phyloP scores from a whole-genome alignment of 2,888 invertebrate genomes.

The Nephrotoma flavescens region DNA sequence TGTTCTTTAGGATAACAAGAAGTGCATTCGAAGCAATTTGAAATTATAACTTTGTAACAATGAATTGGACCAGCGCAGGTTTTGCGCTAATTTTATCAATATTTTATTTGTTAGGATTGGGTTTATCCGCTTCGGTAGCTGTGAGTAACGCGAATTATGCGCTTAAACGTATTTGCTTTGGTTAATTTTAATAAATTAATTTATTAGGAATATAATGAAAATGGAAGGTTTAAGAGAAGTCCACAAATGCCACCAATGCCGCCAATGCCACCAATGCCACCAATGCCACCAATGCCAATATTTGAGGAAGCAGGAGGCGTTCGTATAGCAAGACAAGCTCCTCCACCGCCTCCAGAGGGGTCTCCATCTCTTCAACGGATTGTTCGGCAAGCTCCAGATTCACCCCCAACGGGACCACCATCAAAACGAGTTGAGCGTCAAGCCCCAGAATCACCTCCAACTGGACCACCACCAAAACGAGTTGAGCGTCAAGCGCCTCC shows the following conservation, averaged over 20 bases:
- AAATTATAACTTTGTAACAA: not conserved
- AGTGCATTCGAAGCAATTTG: not conserved
- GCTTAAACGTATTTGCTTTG: not conserved
- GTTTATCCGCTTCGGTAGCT: not conserved
- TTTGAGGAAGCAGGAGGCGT: not conserved
- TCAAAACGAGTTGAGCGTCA: not conserved
- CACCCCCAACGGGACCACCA: not conserved
- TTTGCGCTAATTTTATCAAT: not conserved
- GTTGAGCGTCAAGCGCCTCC: not conserved
- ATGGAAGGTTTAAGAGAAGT: not conserved
- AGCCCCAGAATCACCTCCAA: not conserved
- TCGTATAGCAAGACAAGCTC: not conserved
- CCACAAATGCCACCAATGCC: not conserved
- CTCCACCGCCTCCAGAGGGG: not conserved
- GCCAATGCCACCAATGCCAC: not conserved
- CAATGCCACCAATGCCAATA: not conserved
- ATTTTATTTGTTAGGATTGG: not conserved
- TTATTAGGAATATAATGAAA: not conserved
- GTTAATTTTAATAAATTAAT: not conserved
- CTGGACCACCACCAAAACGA: not conserved
- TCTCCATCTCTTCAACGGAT: not conserved
- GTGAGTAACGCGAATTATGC: not conserved
- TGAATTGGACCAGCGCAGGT: not conserved
- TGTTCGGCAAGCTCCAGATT: not conserved
- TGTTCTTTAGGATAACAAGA: not conserved